Base-by-base conservation (phyloP, 2,888 invertebrate genomes). In the Cosmia trapezina region DNA sequence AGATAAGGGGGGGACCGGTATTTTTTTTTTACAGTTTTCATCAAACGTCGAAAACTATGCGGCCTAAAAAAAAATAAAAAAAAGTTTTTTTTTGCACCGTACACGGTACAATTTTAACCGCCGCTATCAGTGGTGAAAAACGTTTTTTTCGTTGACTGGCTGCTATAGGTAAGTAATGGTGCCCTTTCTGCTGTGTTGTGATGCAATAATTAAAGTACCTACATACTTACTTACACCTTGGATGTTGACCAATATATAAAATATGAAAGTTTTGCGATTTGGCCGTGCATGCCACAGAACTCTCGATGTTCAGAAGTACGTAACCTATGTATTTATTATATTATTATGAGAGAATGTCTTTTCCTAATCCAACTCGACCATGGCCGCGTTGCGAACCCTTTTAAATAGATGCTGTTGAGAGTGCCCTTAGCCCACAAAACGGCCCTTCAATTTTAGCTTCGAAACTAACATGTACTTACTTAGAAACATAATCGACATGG, bases 351-450 rank as follows among this genome's bases (percentile, higher is more conserved):
- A 60, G 74, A 74, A 74, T 75, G 74, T 54, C 0, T 74, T 65
- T 66, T 60, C 28, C 65, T 59, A 66, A 74, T 66, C 59, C 14
- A 33, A 47, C 0, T 33, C 47, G 73, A 5, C 74, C 74, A 1
- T 60, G 75, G 47, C 75, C 74, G 59, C 47, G 4, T 49, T 74
- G 49, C 5, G 5, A 17, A 45, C 33, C 22, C 33, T 51, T 51
- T 73, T 49, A 73, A 57, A 51, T 59, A 66, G n/a, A 66, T 66
- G n/a, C 0, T 41, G 41, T 74, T 51, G 5, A 66, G 28, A 57
- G 8, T 59, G 67, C 67, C 74, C 74, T 74, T 60, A 47, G 41
- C 75, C 41, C 53, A 75, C 11, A 75, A 74, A 59, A 11, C 12
- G 47, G 53, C 75, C 60, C 41, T 75, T 41, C 22, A 59, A 57